Base-by-base conservation (phyloP, 1,140 invertebrate species). In the Samia ricini region DNA sequence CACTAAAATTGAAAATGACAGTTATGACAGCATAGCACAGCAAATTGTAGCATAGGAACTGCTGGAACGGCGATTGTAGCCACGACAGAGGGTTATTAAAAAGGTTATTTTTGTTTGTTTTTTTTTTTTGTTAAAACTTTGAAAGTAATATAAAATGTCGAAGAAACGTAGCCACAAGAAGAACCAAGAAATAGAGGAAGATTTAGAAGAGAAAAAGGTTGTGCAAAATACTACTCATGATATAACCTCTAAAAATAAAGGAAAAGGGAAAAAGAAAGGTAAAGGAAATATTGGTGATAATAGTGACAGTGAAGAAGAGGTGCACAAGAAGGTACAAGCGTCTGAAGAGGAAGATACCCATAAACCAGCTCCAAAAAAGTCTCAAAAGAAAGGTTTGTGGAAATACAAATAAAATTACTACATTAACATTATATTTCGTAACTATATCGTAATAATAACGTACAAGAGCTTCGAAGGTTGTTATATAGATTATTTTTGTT, bases 91-190 rank as follows among this genome's bases (percentile, higher is more conserved):
- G 15, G 50, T 8, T 36, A 36, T 51, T 51, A 8, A 2, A 51
- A 51, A 21, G 12, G 18, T 48, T 52, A 4, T 52, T 23, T 21
- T 52, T 23, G 22, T 15, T 22, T 52, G 21, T 52, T 22, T 12
- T 52, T 52, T 50, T 6, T 19, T 50, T 50, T 50, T 4, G 10
- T 18, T 50, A 50, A 7, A 49, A 26, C 4, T 42, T 42, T 12
- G 15, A 21, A 52, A 52, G 19, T 22, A 15, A 52, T 23, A 6
- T 76, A 69, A 68, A 42, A 93, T 93, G 92, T 92, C 92, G 8
- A 94, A 94, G 79, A 93, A 93, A 79, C 92, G 91, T 69, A 91
- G 91, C 36, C 92, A 91, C 65, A 93, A 93, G 73, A 94, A 94
- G 75, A 93, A 92, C 61, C 88, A 91, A 71, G 91, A 92, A 67